Evolutionary conservation across 2,888 invertebrate species (phyloP).

Genomic region (Oeneis ivallda): DNA sequence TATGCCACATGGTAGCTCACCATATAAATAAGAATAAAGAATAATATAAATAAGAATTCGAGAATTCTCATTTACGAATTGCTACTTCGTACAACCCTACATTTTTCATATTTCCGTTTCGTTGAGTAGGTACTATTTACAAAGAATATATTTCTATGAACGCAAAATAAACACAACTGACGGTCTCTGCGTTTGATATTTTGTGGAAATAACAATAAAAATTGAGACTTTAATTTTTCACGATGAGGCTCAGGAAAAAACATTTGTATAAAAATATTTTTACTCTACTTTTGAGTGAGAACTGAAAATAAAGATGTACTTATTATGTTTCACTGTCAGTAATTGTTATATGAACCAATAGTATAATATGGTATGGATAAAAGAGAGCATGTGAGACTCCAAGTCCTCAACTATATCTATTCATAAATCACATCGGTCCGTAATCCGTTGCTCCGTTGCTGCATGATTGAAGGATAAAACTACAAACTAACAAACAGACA

Average conservation of each 20-base stretch:
- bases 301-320: neutral
- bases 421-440: no score
- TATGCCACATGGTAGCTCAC: no score
- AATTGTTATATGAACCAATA: no score
- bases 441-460: no score
- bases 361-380: no score
- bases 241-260: neutral
- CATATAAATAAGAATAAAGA: no score
- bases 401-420: no score
- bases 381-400: no score
- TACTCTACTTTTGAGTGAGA: neutral
- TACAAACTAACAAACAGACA: no score
- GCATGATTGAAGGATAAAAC: no score
- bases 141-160: slow-evolving; percentile 21
- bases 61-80: neutral
- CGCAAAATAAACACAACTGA: slow-evolving; percentile 19
- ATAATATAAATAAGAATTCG: no score
- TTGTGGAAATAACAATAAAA: slow-evolving; percentile 20
- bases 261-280: neutral
- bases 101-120: slow-evolving; percentile 23
- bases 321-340: no score
- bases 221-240: slow-evolving; percentile 11
- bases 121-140: slow-evolving; percentile 21
- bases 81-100: slow-evolving; percentile 22
- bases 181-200: slow-evolving; percentile 20